Percentiles rank a stretch among this genome's conserved stretches.
phyloP scores from a whole-genome alignment of 2,797 vertebrate species.

The Anableps anableps region DNA sequence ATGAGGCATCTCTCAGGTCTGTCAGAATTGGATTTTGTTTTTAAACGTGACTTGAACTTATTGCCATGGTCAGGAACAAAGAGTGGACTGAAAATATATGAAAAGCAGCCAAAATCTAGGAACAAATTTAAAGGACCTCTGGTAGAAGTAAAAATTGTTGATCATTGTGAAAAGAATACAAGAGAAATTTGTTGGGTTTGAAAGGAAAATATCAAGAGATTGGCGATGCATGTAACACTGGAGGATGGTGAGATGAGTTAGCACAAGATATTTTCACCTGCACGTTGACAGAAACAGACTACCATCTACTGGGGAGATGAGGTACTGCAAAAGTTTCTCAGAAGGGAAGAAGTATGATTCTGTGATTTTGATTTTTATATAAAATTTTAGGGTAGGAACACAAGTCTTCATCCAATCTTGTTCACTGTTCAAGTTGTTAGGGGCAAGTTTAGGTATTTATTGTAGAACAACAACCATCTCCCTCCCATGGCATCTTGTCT shows the following conservation, averaged over 20 bases:
- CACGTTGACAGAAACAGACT: conserved; percentile 17
- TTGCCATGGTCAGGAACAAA: too few species aligned
- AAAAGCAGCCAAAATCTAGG: neutral
- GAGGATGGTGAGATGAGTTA: neutral
- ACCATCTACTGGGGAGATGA: conserved; percentile 52
- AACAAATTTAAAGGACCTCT: too few species aligned
- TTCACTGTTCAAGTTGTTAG: neutral
- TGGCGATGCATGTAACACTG: neutral
- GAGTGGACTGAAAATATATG: too few species aligned
- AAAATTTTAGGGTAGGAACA: neutral
- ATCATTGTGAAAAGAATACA: neutral
- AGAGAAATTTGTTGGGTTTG: neutral
- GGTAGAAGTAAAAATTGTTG: too few species aligned
- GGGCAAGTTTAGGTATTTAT: neutral
- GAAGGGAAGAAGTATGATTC: too few species aligned
- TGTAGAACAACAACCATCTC: neutral
- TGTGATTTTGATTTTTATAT: neutral
- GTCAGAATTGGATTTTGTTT: too few species aligned
- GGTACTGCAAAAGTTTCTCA: conserved; percentile 28
- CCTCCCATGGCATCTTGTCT: neutral
- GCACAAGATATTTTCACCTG: neutral
- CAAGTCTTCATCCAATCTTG: neutral
- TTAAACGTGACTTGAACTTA: too few species aligned
- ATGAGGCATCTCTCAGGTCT: too few species aligned
- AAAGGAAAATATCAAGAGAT: neutral